These are phyloP conservation scores for Gila robusta DNA, from an alignment of 2,797 vertebrate genomes.

Conservation along the genomic window DNA sequence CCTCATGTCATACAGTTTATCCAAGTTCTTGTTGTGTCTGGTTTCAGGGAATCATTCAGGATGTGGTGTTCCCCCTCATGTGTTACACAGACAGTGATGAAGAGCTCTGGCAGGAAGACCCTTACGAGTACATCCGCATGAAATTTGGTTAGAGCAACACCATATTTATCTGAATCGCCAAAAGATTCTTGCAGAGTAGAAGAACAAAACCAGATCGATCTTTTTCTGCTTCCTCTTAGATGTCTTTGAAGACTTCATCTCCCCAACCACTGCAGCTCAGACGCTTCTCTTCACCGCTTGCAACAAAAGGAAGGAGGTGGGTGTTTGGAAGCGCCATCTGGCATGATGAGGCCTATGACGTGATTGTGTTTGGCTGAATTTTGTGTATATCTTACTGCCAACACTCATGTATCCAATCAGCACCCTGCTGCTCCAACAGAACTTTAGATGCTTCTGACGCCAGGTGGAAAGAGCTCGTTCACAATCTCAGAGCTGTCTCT, in stretches of 20 bases:
- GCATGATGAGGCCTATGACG: conserved; percentile 33
- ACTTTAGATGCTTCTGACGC: conserved; percentile 28
- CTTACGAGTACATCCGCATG: conserved; percentile 99
- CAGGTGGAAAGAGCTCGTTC: neutral
- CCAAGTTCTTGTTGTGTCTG: neutral
- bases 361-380: conserved; percentile 21
- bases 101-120: conserved; percentile 98
- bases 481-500: neutral
- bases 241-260: conserved; percentile 99
- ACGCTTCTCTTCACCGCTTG: conserved; percentile 97
- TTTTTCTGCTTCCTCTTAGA: conserved; percentile 74
- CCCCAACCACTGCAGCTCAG: conserved; percentile 97
- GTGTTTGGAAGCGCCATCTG: conserved; percentile 62
- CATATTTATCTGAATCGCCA: neutral
- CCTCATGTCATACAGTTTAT: neutral
- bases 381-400: conserved; percentile 42
- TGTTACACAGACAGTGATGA: conserved; percentile 99
- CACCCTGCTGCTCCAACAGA: conserved; percentile 36
- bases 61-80: conserved; percentile 99
- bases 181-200: neutral
- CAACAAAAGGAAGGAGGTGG: conserved; percentile 99
- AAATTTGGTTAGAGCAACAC: conserved; percentile 89
- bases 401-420: conserved; percentile 47
- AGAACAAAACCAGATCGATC: neutral
- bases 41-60: conserved; percentile 96